phyloP scores from a whole-genome alignment of 1,140 invertebrate genomes.

The Lamellibrachia luymesi region DNA sequence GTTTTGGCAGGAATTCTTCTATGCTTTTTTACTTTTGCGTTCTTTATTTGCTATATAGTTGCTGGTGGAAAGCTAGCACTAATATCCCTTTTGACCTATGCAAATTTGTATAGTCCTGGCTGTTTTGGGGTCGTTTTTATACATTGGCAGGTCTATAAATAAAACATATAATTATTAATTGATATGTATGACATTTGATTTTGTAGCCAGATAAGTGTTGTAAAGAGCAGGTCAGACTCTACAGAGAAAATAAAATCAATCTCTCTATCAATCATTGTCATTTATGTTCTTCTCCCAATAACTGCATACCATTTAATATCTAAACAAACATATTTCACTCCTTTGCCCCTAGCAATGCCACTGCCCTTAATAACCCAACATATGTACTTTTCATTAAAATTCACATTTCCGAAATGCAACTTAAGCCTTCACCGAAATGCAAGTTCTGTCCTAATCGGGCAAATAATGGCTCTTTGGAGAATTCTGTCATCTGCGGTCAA shows the following conservation, averaged over 20 bases:
- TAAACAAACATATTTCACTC: background rate
- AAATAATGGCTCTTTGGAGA: background rate
- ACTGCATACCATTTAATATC: background rate
- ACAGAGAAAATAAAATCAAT: background rate
- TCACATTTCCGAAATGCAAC: background rate
- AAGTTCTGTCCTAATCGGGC: background rate
- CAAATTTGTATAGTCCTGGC: no score
- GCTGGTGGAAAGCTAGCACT: no score
- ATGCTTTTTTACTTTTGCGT: no score
- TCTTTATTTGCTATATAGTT: no score
- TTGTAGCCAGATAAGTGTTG: background rate
- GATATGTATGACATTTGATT: background rate
- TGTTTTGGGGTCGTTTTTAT: no score
- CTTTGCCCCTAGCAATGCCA: background rate
- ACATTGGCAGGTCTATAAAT: no score
- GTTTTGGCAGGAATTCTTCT: no score
- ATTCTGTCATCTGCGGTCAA: background rate
- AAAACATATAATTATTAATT: background rate
- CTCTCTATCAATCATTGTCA: background rate
- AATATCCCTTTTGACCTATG: no score
- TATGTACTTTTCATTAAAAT: background rate
- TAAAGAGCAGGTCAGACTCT: background rate
- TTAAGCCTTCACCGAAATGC: background rate
- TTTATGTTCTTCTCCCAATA: no score
- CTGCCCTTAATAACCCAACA: background rate